Evolutionary conservation across 2,113 vertebrate genomes (phyloP).

Genomic region (Talpa occidentalis): DNA sequence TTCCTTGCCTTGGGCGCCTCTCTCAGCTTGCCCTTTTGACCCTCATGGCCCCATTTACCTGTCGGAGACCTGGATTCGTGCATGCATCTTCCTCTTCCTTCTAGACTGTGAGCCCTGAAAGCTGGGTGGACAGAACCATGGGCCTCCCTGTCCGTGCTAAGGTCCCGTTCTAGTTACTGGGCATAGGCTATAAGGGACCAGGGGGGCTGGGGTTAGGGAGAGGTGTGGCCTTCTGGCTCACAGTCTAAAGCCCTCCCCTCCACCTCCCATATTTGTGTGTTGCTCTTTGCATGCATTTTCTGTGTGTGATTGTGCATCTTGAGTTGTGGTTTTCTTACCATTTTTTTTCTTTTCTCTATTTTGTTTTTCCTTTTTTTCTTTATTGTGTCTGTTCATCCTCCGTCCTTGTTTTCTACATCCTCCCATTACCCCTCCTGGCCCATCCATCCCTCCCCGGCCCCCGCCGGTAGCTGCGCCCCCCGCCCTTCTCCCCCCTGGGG

Average conservation of each 20-base stretch:
- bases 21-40: neutral
- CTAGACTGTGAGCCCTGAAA: conserved; percentile 57
- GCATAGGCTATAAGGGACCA: no score
- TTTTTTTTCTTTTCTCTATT: conserved; percentile 60
- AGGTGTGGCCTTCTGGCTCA: neutral
- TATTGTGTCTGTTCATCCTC: conserved; percentile 46
- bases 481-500: conserved; percentile 60
- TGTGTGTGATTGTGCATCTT: conserved; percentile 57
- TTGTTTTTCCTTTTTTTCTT: conserved; percentile 78
- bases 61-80: neutral
- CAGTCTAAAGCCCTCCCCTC: neutral
- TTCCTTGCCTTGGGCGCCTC: neutral
- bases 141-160: neutral
- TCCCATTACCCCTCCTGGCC: neutral
- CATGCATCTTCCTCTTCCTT: neutral
- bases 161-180: neutral
- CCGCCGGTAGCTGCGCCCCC: conserved; percentile 79
- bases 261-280: conserved; percentile 34
- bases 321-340: conserved; percentile 75
- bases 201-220: accelerated
- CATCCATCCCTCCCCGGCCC: conserved; percentile 53
- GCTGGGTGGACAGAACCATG: neutral
- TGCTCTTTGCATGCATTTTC: conserved; percentile 53
- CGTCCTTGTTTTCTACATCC: neutral
- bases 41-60: neutral